Evolutionary conservation across 2,797 vertebrate genomes (phyloP).

Genomic region (Margarornis squamiger): DNA sequence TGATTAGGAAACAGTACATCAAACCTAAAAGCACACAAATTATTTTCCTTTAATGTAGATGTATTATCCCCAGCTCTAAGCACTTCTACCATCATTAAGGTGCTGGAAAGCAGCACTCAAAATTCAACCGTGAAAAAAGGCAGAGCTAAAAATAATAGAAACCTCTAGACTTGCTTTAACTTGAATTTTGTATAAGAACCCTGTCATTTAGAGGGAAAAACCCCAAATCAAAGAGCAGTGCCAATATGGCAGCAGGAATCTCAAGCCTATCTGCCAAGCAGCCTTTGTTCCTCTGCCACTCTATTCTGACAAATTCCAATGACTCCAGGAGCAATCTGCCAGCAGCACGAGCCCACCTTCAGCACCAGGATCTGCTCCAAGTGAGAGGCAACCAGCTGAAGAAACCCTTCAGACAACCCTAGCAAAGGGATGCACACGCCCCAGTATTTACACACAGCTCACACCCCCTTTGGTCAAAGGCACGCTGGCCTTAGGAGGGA

Average conservation of each 20-base stretch:
- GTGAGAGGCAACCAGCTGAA: background rate
- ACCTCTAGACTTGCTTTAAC: background rate
- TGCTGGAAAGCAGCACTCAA: background rate
- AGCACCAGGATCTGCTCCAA: background rate
- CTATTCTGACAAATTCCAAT: background rate
- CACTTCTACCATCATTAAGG: background rate
- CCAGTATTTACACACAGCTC: background rate
- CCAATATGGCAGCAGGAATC: conserved; percentile 25
- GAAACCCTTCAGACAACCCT: background rate
- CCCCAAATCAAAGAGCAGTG: background rate
- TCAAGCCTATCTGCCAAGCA: conserved; percentile 3
- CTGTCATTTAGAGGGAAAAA: background rate
- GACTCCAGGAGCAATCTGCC: background rate
- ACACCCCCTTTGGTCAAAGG: background rate
- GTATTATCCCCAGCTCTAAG: background rate
- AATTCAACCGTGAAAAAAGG: background rate
- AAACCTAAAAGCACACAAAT: conserved; percentile 17
- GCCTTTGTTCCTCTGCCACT: conserved; percentile 34
- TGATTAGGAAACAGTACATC: conserved; percentile 36
- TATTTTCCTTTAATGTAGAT: background rate
- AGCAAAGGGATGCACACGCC: background rate
- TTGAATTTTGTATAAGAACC: background rate
- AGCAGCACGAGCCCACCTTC: background rate
- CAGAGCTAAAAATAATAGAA: conserved; percentile 1
- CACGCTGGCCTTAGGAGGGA: background rate